Percentiles rank a stretch among this genome's conserved stretches.
These are phyloP conservation scores for Diplodus sargus DNA, from an alignment of 2,797 vertebrate genomes.

Conservation along the genomic window DNA sequence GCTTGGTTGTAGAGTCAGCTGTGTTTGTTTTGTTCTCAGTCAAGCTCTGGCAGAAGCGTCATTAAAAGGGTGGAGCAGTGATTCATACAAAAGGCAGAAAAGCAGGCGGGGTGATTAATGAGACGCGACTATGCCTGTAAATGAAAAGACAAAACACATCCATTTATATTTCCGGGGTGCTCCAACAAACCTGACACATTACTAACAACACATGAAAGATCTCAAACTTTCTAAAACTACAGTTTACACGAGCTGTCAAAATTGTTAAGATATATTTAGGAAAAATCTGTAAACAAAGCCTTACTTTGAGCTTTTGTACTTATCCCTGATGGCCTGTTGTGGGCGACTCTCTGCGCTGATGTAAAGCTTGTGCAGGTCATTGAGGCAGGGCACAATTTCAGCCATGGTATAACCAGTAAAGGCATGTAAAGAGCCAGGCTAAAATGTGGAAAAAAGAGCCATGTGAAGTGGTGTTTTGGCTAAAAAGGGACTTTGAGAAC, in stretches of 20 bases:
- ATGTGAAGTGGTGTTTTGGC: not conserved
- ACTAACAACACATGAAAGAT: not conserved
- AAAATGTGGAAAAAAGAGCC: slow-evolving; percentile 13
- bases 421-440: slow-evolving; percentile 88
- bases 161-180: not conserved
- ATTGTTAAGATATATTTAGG: not conserved
- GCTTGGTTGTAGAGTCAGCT: slow-evolving; percentile 32
- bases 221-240: not conserved
- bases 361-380: slow-evolving; percentile 88
- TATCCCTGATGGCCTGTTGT: slow-evolving; percentile 90
- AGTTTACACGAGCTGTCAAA: not conserved
- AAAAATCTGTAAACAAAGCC: slow-evolving; percentile 30
- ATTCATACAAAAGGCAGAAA: slow-evolving; percentile 61
- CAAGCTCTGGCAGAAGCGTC: slow-evolving; percentile 14
- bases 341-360: slow-evolving; percentile 80
- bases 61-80: slow-evolving; percentile 30
- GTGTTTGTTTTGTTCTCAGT: slow-evolving; percentile 39
- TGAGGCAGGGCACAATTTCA: slow-evolving; percentile 89
- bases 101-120: slow-evolving; percentile 71
- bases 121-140: slow-evolving; percentile 76
- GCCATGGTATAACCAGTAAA: slow-evolving; percentile 91
- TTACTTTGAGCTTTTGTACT: slow-evolving; percentile 91
- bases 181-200: not conserved
- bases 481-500: not conserved
- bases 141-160: not conserved